Base-by-base conservation (phyloP, 2,113 vertebrate species). In the Otus sunia region DNA sequence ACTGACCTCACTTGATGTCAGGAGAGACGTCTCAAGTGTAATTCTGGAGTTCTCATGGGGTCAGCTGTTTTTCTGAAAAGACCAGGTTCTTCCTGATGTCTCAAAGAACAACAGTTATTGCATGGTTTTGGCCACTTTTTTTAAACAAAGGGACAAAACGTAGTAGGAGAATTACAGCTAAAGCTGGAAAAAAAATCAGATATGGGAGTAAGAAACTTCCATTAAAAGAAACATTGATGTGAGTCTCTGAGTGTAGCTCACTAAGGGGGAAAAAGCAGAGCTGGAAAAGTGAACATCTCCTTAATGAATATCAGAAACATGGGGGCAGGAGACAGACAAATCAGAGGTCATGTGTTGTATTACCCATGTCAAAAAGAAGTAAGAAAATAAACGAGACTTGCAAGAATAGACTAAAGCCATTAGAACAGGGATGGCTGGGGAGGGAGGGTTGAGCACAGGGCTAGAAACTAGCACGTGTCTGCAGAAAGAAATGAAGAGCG, bases 331-430 rank as follows among this genome's bases (percentile, higher is more conserved):
- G 73, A 76, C 74, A 88, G 91, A 85, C 45, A 87, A 95, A 81
- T 92, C 77, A 88, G 89, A 95, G 77, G 89, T 82, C 84, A 82
- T 29, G 5, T 55, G 76, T 79, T 75, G 62, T 68, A 89, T 79
- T 86, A 73, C 43, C 73, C 1, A 0, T 73, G 81, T 83, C 81
- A 91, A 90, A 94, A 89, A 82, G 74, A 95, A 90, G 62, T 62
- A 90, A 94, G 92, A 86, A 96, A 96, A 96, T 95, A 91, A 92
- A 95, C 95, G 66, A 94, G 91, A 96, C 67, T 84, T 86, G 50
- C 56, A 89, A 92, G 77, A 90, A 77, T 43, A 67, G 74, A 71
- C 72, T 78, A 78, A 90, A 95, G 53, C 55, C 55, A 62, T 94
- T 92, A 94, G 68, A 91, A 74, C 7, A 23, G 37, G 34, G 59